Percentiles rank a stretch among this genome's conserved stretches.
Evolutionary conservation across 2,888 invertebrate genomes (phyloP).

Genomic region (Cryptops parisi): DNA sequence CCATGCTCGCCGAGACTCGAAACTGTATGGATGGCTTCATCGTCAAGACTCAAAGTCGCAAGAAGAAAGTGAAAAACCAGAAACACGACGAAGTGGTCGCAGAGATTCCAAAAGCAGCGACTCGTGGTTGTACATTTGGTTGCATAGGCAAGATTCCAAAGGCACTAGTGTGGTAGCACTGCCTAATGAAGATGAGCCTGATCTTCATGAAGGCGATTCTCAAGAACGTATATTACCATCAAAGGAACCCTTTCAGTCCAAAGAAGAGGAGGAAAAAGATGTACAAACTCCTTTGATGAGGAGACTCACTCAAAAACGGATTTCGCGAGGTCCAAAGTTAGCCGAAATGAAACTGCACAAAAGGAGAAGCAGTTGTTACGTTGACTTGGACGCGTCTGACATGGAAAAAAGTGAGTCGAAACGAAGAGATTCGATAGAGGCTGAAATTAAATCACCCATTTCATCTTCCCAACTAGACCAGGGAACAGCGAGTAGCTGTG

Average conservation of each 20-base stretch:
- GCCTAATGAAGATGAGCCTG: too few species aligned
- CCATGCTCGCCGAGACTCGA: not conserved
- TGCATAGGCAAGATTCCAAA: constrained; percentile 9
- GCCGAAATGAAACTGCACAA: too few species aligned
- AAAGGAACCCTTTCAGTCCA: too few species aligned
- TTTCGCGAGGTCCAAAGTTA: too few species aligned
- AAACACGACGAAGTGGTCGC: not conserved
- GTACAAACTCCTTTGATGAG: too few species aligned
- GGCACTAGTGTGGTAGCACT: not conserved
- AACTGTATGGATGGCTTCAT: not conserved
- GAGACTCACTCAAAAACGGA: too few species aligned
- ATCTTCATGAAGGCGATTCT: too few species aligned
- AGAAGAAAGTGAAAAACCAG: not conserved
- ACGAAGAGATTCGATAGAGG: not conserved
- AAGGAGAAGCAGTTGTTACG: too few species aligned
- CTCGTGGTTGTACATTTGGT: not conserved
- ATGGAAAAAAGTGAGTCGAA: not conserved
- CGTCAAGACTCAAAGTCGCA: constrained; percentile 7
- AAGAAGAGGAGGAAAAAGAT: too few species aligned
- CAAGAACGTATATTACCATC: too few species aligned
- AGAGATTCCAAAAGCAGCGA: constrained; percentile 1
- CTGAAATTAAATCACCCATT: too few species aligned
- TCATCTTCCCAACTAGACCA: not conserved
- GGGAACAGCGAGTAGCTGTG: constrained; percentile 3
- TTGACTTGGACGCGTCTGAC: too few species aligned